Percentiles rank a stretch among this genome's conserved stretches.
phyloP scores from a whole-genome alignment of 2,888 invertebrate genomes.

The Drosophila atroscutellata region DNA sequence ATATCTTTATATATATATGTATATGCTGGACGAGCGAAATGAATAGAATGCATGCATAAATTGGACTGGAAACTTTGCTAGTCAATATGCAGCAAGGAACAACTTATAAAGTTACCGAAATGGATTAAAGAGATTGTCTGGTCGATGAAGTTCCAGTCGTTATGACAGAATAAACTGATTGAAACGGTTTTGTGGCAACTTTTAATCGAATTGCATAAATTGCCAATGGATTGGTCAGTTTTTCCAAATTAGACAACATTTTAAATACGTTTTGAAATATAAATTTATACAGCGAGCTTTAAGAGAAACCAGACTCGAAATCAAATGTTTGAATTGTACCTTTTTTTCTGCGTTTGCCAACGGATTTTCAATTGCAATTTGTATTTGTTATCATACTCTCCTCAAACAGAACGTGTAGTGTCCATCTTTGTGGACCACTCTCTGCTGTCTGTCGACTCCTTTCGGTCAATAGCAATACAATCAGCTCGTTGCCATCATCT shows the following conservation, averaged over 20 bases:
- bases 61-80: constrained; percentile 62
- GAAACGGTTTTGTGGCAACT: background rate
- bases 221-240: background rate
- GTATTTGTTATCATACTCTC: background rate
- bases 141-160: constrained; percentile 23
- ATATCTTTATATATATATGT: constrained; percentile 11
- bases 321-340: background rate
- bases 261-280: background rate
- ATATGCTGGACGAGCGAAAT: constrained; percentile 40
- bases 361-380: background rate
- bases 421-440: background rate
- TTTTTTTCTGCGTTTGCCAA: background rate
- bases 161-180: constrained; percentile 24
- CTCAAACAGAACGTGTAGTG: background rate
- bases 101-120: constrained; percentile 52
- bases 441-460: background rate
- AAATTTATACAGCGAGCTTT: background rate
- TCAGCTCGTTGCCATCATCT: constrained; percentile 45
- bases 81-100: constrained; percentile 55
- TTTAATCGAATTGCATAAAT: background rate
- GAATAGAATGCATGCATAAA: constrained; percentile 59
- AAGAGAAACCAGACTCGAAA: background rate
- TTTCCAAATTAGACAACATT: background rate
- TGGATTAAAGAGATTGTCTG: constrained; percentile 60
- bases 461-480: constrained; percentile 35